Evolutionary conservation across 1,140 invertebrate genomes (phyloP), one percentile per base, ranked within the genome.

Genomic region (Drosophila chauvacae): DNA sequence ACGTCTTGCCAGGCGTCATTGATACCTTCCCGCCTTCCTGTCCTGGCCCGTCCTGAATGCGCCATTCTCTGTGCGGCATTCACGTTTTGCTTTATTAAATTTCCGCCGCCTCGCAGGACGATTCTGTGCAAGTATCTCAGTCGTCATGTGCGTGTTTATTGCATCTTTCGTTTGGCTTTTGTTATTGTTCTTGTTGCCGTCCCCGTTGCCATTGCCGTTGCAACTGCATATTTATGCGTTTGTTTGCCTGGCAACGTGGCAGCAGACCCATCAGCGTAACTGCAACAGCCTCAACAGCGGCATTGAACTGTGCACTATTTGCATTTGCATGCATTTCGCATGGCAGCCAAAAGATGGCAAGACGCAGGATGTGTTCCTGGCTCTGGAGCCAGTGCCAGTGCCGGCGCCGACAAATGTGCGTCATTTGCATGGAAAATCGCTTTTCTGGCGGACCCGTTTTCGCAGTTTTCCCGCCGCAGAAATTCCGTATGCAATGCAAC

Each of bases 81-180:
- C 84, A 82, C 82, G 87, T 91, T 91, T 88, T 83, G 76, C 78
- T 88, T 91, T 82, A 91, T 91, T 91, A 84, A 91, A 91, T 91
- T 91, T 77, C 84, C 59, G 53, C 50, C 66, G 69, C 66, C 77
- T 68, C 79, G 65, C 73, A 56, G 53, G 53, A 56, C 53, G 53
- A 39, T 26, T 39, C 55, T 61, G 48, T 68, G 47, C 44, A 30
- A 64, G 37, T 59, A 45, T 81, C 41, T 79, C 42, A 47, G 41
- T 73, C 45, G 20, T 45, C 57, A 71, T 68, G 73, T 81, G 81
- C 85, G 86, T 90, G 85, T 90, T 88, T 90, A 90, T 88, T 88
- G 85, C 85, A 77, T 84, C 90, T 76, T 88, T 79, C 69, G 72
- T 80, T 71, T 75, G 78, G 53, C 45, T 59, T 62, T 61, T 70